These are phyloP conservation scores for Clytia hemisphaerica DNA, from an alignment of 30 jellyfish, hydroid and myxozoan genomes.

Conservation along the genomic window DNA sequence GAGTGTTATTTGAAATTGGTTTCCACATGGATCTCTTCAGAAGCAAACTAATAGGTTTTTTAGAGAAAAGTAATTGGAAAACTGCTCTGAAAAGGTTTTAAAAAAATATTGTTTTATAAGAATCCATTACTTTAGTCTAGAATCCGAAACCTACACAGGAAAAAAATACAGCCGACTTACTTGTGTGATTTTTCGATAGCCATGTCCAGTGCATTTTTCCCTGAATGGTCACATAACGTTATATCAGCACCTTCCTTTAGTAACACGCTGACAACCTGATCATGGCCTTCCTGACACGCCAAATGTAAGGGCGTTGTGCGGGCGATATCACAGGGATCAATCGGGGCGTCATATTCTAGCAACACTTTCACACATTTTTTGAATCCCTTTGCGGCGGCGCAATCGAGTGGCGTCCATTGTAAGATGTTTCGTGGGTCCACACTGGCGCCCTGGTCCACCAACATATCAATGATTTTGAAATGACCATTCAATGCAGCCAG, in stretches of 20 bases:
- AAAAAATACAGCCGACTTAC: conserved; percentile 25
- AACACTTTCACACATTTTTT: conserved; percentile 32
- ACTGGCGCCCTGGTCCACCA: conserved; percentile 56
- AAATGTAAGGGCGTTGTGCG: conserved; percentile 43
- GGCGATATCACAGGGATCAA: conserved; percentile 36
- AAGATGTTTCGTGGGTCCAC: conserved; percentile 51
- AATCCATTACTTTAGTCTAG: too few species aligned
- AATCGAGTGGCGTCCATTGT: conserved; percentile 79
- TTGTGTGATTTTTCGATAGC: conserved; percentile 43
- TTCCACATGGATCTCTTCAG: too few species aligned
- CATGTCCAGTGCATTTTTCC: conserved; percentile 46
- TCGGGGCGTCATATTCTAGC: conserved; percentile 42
- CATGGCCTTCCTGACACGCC: conserved; percentile 47
- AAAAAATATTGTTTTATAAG: too few species aligned
- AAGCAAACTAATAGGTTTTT: too few species aligned
- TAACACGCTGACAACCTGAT: conserved; percentile 22
- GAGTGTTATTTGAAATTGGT: too few species aligned
- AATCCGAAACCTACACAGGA: too few species aligned
- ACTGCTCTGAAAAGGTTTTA: too few species aligned
- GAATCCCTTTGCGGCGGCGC: conserved; percentile 73
- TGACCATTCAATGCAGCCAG: conserved; percentile 67
- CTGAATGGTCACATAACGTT: conserved; percentile 27
- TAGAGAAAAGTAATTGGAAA: too few species aligned
- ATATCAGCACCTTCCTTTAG: conserved; percentile 37
- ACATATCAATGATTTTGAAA: conserved; percentile 31